Percentiles rank a stretch among this genome's conserved stretches.
Evolutionary conservation across 2,797 vertebrate genomes (phyloP).

Genomic region (Gouania willdenowi): DNA sequence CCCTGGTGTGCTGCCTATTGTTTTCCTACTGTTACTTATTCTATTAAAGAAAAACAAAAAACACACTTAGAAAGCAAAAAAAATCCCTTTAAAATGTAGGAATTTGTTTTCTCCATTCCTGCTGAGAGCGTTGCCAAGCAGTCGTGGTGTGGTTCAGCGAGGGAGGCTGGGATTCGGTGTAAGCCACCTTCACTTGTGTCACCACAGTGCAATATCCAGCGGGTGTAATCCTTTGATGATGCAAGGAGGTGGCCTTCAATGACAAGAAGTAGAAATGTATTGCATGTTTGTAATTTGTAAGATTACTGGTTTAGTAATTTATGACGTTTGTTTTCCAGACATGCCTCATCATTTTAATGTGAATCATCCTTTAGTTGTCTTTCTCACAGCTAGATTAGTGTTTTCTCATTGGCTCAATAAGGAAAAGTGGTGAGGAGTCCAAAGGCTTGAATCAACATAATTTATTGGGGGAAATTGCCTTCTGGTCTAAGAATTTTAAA

Average conservation of each 20-base stretch:
- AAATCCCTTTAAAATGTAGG: not conserved
- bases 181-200: slow-evolving; percentile 54
- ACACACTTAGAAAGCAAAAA: slow-evolving; percentile 30
- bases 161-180: slow-evolving; percentile 65
- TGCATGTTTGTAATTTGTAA: slow-evolving; percentile 48
- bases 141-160: slow-evolving; percentile 62
- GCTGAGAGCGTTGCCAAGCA: slow-evolving; percentile 64
- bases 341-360: slow-evolving; percentile 36
- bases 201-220: slow-evolving; percentile 52
- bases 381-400: slow-evolving; percentile 49
- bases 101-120: slow-evolving; percentile 44
- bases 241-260: slow-evolving; percentile 55
- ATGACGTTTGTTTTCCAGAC: slow-evolving; percentile 32
- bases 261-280: slow-evolving; percentile 51
- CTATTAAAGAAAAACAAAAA: slow-evolving; percentile 30
- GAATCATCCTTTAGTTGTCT: slow-evolving; percentile 49
- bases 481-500: slow-evolving; percentile 68
- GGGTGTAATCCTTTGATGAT: slow-evolving; percentile 56
- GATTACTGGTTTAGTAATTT: slow-evolving; percentile 21
- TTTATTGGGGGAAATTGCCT: slow-evolving; percentile 72
- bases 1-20: slow-evolving; percentile 16
- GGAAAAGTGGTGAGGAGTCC: slow-evolving; percentile 51
- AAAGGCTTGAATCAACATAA: slow-evolving; percentile 64
- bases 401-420: slow-evolving; percentile 60
- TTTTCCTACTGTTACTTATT: slow-evolving; percentile 24